Conservation (phyloP, 2,113 vertebrate species). For the Eclectus roratus region DNA sequence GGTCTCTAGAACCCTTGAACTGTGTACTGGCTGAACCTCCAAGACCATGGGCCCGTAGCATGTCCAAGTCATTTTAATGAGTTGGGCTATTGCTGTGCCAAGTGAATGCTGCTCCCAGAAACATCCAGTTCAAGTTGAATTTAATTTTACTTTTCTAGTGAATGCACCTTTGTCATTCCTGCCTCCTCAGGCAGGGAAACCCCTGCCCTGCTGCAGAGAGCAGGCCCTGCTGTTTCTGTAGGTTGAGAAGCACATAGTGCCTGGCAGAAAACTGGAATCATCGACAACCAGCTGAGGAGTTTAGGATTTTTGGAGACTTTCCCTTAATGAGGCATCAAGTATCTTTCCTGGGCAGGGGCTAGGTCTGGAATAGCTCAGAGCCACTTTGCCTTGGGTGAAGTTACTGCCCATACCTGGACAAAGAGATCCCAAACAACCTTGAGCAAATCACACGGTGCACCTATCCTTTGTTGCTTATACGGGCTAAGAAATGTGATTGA, state of each 20-base stretch:
- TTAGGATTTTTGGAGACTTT: not conserved
- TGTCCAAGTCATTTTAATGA: not conserved
- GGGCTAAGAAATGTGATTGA: not conserved
- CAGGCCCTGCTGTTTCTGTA: not conserved
- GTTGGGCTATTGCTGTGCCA: not conserved
- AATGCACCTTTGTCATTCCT: not conserved
- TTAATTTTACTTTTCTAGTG: not conserved
- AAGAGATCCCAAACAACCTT: not conserved
- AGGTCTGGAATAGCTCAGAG: not conserved
- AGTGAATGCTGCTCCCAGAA: not conserved
- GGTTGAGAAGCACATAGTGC: not conserved
- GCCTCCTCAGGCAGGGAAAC: not conserved
- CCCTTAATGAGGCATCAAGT: not conserved
- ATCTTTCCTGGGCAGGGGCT: not conserved
- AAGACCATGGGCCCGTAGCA: not conserved
- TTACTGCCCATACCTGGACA: not conserved
- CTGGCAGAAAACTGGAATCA: not conserved
- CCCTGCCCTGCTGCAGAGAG: not conserved
- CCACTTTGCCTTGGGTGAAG: not conserved
- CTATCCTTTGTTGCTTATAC: not conserved
- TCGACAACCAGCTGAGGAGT: not conserved
- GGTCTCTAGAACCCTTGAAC: not conserved
- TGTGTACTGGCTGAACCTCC: not conserved
- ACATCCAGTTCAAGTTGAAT: not conserved
- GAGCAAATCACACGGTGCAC: not conserved